A percentile compares a stretch with the other conserved stretches of the same genome.
These are phyloP conservation scores for Centropyge bicolor DNA, from an alignment of 2,797 vertebrate species.

Conservation along the genomic window DNA sequence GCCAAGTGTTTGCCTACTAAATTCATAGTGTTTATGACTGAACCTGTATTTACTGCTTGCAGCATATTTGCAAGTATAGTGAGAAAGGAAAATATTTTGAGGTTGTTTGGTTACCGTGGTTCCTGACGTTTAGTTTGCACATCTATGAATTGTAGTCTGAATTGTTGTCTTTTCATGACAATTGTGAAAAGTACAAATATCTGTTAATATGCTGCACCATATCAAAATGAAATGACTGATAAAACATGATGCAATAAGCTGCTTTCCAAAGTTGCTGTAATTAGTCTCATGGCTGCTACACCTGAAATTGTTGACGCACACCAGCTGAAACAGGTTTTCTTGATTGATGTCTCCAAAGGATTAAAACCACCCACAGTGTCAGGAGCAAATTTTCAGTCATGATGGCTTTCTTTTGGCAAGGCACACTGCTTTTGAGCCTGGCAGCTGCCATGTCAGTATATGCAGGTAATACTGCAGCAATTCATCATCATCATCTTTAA, in stretches of 20 bases:
- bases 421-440: constrained; percentile 42
- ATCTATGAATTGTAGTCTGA: no score
- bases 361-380: constrained; percentile 38
- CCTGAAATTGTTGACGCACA: constrained; percentile 35
- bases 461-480: constrained; percentile 67
- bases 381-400: background rate
- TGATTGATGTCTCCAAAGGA: constrained; percentile 34
- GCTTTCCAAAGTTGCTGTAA: background rate
- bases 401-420: constrained; percentile 66
- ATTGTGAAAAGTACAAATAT: background rate
- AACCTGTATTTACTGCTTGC: background rate
- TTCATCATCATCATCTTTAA: background rate
- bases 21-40: background rate
- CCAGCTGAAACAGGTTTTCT: constrained; percentile 69
- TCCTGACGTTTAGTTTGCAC: background rate
- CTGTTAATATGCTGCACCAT: background rate
- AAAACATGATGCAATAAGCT: background rate
- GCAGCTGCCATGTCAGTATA: constrained; percentile 19
- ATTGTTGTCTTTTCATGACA: background rate
- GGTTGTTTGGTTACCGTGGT: background rate
- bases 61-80: background rate
- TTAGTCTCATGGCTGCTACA: constrained; percentile 6
- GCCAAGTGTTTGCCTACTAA: background rate
- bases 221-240: background rate
- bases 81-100: background rate